phyloP scores from a whole-genome alignment of 2,113 vertebrate genomes.

The Trichechus manatus region DNA sequence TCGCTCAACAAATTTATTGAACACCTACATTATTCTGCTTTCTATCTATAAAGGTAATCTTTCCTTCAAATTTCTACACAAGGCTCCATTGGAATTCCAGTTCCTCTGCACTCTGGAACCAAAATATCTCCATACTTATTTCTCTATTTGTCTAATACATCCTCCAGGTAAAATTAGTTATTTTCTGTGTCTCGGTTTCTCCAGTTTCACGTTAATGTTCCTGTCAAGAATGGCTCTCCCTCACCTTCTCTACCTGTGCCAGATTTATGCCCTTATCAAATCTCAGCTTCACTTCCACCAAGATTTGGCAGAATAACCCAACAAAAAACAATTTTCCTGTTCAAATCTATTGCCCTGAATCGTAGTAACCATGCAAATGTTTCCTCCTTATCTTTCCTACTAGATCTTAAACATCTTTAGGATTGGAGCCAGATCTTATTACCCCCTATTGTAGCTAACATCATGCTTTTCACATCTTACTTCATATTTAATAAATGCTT shows the following conservation, averaged over 20 bases:
- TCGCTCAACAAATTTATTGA: constrained; percentile 25
- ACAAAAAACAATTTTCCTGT: neutral
- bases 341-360: neutral
- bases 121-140: neutral
- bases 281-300: neutral
- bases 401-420: neutral
- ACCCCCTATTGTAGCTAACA: neutral
- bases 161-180: neutral
- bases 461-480: neutral
- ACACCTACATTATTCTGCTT: neutral
- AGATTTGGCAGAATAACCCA: neutral
- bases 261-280: neutral
- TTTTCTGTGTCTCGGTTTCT: neutral
- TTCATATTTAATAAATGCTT: neutral
- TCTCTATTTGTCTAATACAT: neutral
- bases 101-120: neutral
- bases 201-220: neutral
- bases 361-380: neutral
- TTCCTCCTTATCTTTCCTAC: neutral
- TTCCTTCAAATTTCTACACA: neutral
- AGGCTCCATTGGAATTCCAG: neutral
- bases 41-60: neutral
- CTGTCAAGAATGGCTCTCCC: neutral
- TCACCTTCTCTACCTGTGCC: neutral
- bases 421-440: neutral